Evolutionary conservation across 2,797 vertebrate species (phyloP), one percentile per base, ranked within the genome.

Genomic region (Thalassophryne amazonica): DNA sequence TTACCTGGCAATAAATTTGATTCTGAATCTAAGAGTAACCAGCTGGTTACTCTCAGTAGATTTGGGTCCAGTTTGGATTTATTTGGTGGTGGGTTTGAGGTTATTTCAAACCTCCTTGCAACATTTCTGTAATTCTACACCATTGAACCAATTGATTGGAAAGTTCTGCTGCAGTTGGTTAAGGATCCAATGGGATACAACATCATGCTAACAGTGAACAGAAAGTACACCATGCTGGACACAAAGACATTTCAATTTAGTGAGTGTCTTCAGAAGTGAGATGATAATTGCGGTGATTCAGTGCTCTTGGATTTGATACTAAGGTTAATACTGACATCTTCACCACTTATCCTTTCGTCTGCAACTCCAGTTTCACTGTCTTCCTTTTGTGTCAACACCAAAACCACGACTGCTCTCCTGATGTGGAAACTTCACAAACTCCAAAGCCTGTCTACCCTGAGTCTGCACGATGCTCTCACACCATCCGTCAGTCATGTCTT

Each of bases 181-280:
- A 84, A 92, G 13, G 78, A 92, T 68, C 80, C 66, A 12, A 69
- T 73, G 52, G 80, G 83, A 14, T 93, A 91, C 71, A 55, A 80
- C 36, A 49, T 94, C 41, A 80, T 73, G 11, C 48, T 95, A 80
- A 78, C 84, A 58, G 88, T 90, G 42, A 57, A 38, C 20, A 74
- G 52, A 40, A 50, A 69, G 42, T 24, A 68, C 10, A 39, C 38
- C 5, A n/a, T 85, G 25, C 58, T 92, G 46, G 65, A 76, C 34
- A 35, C 60, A 45, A 93, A 87, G 69, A 83, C 85, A 22, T 90
- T 94, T 81, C 65, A 86, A 38, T 88, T 88, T 20, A 6, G 90
- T 95, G 87, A 89, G 91, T 82, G 16, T 84, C 17, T 34, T 15
- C 16, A 35, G 32, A 34, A 21, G 15, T 58, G 9, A 48, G 13